phyloP scores from a whole-genome alignment of 1,140 invertebrate species.

The Dufourea novaeangliae region DNA sequence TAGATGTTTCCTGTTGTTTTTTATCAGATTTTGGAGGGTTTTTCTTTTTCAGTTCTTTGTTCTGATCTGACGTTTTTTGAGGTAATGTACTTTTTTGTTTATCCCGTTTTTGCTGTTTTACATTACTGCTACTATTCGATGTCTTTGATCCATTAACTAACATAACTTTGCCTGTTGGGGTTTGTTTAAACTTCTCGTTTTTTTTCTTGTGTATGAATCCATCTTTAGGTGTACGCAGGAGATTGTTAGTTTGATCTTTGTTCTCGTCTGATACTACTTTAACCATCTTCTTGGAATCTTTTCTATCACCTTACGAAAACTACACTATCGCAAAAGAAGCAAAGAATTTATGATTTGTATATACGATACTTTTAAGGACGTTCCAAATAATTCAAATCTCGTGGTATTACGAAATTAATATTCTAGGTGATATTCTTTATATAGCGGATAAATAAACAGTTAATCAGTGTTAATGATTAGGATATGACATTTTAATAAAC shows the following conservation, averaged over 20 bases:
- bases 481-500: neutral
- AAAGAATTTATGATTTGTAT: neutral
- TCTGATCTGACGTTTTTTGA: neutral
- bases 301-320: neutral
- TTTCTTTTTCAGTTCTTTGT: constrained; percentile 25
- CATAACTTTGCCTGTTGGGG: constrained; percentile 50
- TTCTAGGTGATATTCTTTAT: neutral
- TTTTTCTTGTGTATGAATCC: constrained; percentile 49
- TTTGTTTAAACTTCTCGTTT: constrained; percentile 64
- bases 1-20: constrained; percentile 8
- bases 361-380: neutral
- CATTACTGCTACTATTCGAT: neutral
- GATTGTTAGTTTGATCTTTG: neutral
- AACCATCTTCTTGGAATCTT: constrained; percentile 16
- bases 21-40: constrained; percentile 12
- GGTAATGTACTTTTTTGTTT: neutral
- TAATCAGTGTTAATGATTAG: neutral
- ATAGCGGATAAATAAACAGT: neutral
- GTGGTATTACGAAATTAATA: neutral
- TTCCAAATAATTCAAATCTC: neutral
- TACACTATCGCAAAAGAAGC: neutral
- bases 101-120: neutral
- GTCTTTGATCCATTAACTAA: constrained; percentile 45
- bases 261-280: neutral
- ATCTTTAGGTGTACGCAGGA: constrained; percentile 1